phyloP scores from a whole-genome alignment of 2,888 invertebrate species.

The Polietes domitor region DNA sequence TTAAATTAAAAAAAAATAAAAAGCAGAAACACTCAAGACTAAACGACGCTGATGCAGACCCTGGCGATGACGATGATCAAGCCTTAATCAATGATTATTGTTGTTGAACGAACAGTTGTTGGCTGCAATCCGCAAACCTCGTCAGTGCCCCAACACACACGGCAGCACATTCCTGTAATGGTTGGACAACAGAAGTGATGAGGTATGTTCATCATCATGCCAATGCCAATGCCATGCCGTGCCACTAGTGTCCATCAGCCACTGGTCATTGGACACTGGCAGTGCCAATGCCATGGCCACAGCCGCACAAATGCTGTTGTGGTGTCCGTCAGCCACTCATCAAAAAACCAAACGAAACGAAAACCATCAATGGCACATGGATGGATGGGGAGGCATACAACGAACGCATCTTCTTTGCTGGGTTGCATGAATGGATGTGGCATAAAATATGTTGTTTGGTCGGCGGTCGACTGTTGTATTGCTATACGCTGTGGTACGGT shows the following conservation, averaged over 20 bases:
- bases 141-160: slow-evolving; percentile 29
- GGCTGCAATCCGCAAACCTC: slow-evolving; percentile 2
- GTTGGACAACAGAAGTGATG: slow-evolving; percentile 55
- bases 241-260: slow-evolving; percentile 22
- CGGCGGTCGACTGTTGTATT: background rate
- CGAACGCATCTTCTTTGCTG: slow-evolving; percentile 17
- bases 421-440: slow-evolving; percentile 22
- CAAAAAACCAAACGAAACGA: slow-evolving; percentile 9
- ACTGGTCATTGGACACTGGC: too few species aligned
- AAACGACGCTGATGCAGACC: background rate
- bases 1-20: slow-evolving; percentile 33
- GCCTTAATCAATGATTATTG: slow-evolving; percentile 65
- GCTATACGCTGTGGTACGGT: too few species aligned
- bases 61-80: slow-evolving; percentile 47
- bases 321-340: slow-evolving; percentile 36
- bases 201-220: slow-evolving; percentile 58
- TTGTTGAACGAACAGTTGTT: slow-evolving; percentile 52
- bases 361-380: slow-evolving; percentile 51
- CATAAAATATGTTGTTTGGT: slow-evolving; percentile 33
- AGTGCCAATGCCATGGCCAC: slow-evolving; percentile 11
- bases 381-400: slow-evolving; percentile 49
- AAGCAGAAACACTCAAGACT: background rate
- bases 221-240: slow-evolving; percentile 10
- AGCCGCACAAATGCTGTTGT: slow-evolving; percentile 29
- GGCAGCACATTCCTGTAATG: slow-evolving; percentile 38